Conservation (phyloP, 2,113 vertebrate species). For the Myotis lucifugus region DNA sequence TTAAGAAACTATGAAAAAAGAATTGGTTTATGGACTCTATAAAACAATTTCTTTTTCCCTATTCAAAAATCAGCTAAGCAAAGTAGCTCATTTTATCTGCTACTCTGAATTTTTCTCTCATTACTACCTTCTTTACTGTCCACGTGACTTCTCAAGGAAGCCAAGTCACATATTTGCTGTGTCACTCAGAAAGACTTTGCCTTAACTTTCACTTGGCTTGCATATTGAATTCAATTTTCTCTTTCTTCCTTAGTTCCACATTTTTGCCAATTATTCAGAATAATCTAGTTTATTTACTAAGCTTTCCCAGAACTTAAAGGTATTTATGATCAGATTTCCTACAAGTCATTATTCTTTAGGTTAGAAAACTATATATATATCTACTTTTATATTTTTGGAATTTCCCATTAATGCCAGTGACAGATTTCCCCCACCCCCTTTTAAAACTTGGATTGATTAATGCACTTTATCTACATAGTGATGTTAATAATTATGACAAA, state of each 20-base stretch:
- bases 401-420: slow-evolving; percentile 15
- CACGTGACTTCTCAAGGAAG: neutral
- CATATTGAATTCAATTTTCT: neutral
- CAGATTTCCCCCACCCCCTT: neutral
- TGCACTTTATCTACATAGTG: neutral
- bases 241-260: neutral
- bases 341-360: neutral
- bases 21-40: neutral
- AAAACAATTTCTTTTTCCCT: slow-evolving; percentile 18
- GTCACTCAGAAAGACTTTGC: neutral
- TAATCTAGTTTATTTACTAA: neutral
- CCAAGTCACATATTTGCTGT: neutral
- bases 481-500: neutral
- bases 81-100: neutral
- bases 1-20: slow-evolving; percentile 33
- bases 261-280: slow-evolving; percentile 21
- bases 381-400: neutral
- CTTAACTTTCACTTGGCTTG: slow-evolving; percentile 6
- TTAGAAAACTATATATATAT: neutral
- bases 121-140: neutral
- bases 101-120: slow-evolving; percentile 22
- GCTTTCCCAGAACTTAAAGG: neutral
- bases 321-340: slow-evolving; percentile 1
- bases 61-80: neutral
- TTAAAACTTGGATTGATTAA: neutral